Base-by-base conservation (phyloP, 2,113 vertebrate genomes). In the Corvus hawaiiensis region DNA sequence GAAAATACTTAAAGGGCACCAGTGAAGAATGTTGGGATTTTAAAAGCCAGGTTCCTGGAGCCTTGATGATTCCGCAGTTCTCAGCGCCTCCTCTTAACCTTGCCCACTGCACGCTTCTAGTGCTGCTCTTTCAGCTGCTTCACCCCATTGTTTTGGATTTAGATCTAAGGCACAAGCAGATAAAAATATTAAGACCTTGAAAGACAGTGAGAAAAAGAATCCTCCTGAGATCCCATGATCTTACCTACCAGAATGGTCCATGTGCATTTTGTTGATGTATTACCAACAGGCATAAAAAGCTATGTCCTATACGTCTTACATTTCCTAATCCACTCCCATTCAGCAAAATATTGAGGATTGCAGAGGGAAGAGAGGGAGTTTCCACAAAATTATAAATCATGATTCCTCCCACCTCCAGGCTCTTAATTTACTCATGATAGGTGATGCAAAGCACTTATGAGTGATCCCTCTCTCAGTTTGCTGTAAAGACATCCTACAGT, bases 1-100 rank as follows among this genome's bases (percentile, higher is more conserved):
- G 54, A 93, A 93, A 94, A 84, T 71, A 76, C 52, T 87, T 91
- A 71, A 91, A 90, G 92, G 77, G 68, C 55, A 93, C 43, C 55
- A 62, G 33, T 11, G 56, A 88, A 90, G 79, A 71, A 86, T 71
- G 43, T 44, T 80, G 7, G 1, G 71, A 79, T 93, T 88, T 44
- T 44, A 67, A 93, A 73, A 56, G 35, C 28, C 62, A 75, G 52
- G 44, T 87, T 92, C 30, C 48, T 63, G 39, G n/a, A 89, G 46
- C 44, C 44, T 68, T 66, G 54, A 43, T 55, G 72, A 61, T 43
- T 49, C 28, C 21, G 10, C 3, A 1, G 26, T 33, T 89, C 44
- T 46, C 81, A 54, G 26, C 30, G 22, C 26, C 35, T 74, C n/a
- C 43, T 32, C 52, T 83, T 81, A 79, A 49, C n/a, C 30, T 67